These are phyloP conservation scores for Melangyna quadrimaculata DNA, from an alignment of 2,888 invertebrate species.

Conservation along the genomic window DNA sequence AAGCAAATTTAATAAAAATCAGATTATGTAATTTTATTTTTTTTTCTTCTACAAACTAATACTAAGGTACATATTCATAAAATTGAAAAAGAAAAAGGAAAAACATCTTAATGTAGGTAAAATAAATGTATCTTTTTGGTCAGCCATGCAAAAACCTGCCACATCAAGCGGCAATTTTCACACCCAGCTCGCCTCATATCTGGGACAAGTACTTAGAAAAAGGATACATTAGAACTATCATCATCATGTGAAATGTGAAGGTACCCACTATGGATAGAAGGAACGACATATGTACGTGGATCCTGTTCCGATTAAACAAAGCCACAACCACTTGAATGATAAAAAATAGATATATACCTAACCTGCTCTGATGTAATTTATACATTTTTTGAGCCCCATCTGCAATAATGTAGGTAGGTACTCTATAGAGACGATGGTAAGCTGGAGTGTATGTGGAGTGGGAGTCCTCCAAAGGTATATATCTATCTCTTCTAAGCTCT, in stretches of 20 bases:
- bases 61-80: neutral
- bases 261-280: neutral
- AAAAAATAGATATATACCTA: slow-evolving; percentile 32
- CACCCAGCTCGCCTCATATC: slow-evolving; percentile 10
- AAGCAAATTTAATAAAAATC: neutral
- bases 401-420: slow-evolving; percentile 6
- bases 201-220: slow-evolving; percentile 22
- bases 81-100: neutral
- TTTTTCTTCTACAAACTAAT: neutral
- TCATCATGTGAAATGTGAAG: neutral
- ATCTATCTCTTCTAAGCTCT: neutral
- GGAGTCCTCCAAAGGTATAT: slow-evolving; percentile 1
- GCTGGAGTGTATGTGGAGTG: neutral
- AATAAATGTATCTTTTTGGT: slow-evolving; percentile 19
- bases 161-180: slow-evolving; percentile 16
- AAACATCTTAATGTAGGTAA: neutral
- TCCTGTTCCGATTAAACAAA: slow-evolving; percentile 39
- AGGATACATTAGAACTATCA: slow-evolving; percentile 1
- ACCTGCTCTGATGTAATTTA: slow-evolving; percentile 40
- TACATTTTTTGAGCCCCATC: slow-evolving; percentile 28
- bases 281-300: neutral
- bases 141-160: slow-evolving; percentile 37
- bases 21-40: neutral
- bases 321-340: slow-evolving; percentile 33
- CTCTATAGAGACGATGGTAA: neutral